Evolutionary conservation across 2,888 invertebrate genomes (phyloP).

Genomic region (Ganaspis brasiliensis): DNA sequence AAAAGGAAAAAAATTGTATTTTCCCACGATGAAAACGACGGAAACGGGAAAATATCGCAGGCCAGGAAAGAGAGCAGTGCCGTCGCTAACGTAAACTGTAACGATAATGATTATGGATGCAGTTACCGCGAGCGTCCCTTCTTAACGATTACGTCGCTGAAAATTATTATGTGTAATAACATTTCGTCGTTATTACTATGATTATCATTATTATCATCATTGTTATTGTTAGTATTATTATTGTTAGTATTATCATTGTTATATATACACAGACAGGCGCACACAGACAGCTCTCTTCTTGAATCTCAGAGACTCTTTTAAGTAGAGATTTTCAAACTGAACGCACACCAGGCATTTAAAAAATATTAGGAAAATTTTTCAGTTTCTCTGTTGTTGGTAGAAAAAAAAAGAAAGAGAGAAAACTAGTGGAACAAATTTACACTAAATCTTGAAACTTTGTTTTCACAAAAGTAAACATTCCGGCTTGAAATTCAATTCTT

Average conservation of each 20-base stretch:
- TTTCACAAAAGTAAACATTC: no score
- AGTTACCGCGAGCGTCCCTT: slow-evolving; percentile 78
- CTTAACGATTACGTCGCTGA: slow-evolving; percentile 80
- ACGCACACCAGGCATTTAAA: not conserved
- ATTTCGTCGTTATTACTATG: slow-evolving; percentile 78
- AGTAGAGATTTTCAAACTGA: slow-evolving; percentile 1
- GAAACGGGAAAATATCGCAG: slow-evolving; percentile 60
- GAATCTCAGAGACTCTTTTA: slow-evolving; percentile 13
- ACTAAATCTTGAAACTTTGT: no score
- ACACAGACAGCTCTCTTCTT: slow-evolving; percentile 2
- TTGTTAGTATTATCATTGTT: slow-evolving; percentile 52
- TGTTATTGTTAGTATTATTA: slow-evolving; percentile 53
- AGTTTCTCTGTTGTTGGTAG: not conserved
- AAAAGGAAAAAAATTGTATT: slow-evolving; percentile 63
- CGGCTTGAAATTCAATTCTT: no score
- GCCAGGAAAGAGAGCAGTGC: slow-evolving; percentile 63
- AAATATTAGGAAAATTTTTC: not conserved
- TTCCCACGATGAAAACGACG: slow-evolving; percentile 57
- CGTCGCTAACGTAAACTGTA: slow-evolving; percentile 79
- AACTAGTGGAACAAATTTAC: no score
- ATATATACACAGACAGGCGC: slow-evolving; percentile 28
- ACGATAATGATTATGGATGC: slow-evolving; percentile 81
- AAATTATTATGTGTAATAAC: slow-evolving; percentile 80
- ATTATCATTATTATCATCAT: slow-evolving; percentile 76
- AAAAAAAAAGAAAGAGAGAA: no score